These are phyloP conservation scores for Syngnathus acus DNA, from an alignment of 2,797 vertebrate genomes.

Conservation along the genomic window DNA sequence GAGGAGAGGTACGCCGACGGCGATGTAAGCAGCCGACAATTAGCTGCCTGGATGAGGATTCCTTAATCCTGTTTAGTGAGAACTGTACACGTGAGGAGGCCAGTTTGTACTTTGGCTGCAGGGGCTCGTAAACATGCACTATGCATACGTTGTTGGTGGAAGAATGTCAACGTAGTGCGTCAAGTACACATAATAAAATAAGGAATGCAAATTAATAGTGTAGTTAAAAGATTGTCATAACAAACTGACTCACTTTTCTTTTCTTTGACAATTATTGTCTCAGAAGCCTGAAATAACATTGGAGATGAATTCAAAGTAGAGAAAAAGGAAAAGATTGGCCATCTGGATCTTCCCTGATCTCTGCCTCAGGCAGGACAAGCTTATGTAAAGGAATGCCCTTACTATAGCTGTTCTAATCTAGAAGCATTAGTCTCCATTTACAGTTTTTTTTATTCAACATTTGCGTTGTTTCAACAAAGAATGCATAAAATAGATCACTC, in stretches of 20 bases:
- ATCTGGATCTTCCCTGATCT: constrained; percentile 48
- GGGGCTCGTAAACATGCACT: constrained; percentile 12
- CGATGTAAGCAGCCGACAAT: constrained; percentile 66
- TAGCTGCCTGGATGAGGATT: constrained; percentile 63
- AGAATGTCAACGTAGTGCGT: constrained; percentile 7
- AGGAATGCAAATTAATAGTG: too few relatives aligned
- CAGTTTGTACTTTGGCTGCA: constrained; percentile 33
- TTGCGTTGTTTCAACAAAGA: too few relatives aligned
- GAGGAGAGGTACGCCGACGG: constrained; percentile 42
- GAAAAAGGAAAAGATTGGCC: constrained; percentile 18
- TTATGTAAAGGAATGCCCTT: constrained; percentile 23
- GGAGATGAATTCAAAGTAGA: constrained; percentile 12
- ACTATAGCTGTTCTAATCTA: constrained; percentile 15
- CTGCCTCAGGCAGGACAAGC: constrained; percentile 32
- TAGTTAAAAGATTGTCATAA: background rate
- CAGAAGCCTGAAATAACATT: constrained; percentile 8
- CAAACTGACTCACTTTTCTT: background rate
- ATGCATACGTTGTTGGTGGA: constrained; percentile 14
- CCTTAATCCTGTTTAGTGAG: constrained; percentile 43
- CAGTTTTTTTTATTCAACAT: too few relatives aligned
- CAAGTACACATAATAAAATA: background rate
- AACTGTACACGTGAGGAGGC: constrained; percentile 32
- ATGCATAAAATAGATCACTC: too few relatives aligned
- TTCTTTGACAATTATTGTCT: background rate
- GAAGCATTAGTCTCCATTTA: constrained; percentile 2